Evolutionary conservation across 2,888 invertebrate genomes (phyloP).

Genomic region (Metallyticus violacea): DNA sequence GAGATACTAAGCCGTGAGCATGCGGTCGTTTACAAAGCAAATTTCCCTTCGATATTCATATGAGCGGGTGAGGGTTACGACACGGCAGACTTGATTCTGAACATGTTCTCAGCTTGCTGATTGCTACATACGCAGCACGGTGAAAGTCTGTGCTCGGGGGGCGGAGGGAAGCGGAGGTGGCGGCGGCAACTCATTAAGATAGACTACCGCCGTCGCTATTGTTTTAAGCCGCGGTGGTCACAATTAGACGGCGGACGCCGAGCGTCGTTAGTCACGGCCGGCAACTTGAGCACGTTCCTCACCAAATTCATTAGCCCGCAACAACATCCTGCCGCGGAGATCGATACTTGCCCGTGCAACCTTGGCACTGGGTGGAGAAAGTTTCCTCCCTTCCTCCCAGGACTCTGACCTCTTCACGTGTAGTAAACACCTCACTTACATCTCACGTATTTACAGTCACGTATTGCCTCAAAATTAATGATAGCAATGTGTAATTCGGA

Average conservation of each 20-base stretch:
- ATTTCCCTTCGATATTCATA: neutral
- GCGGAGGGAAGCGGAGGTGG: neutral
- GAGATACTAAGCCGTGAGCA: no score
- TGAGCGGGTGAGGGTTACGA: neutral
- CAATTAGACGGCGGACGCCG: constrained; percentile 21
- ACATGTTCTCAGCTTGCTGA: neutral
- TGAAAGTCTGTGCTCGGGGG: neutral
- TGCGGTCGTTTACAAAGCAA: no score
- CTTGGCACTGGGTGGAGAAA: neutral
- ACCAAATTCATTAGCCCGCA: neutral
- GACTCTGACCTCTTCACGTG: neutral
- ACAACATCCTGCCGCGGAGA: neutral
- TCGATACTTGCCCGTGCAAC: neutral
- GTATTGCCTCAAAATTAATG: no score
- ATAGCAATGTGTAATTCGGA: no score
- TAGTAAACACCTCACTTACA: neutral
- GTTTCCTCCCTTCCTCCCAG: no score
- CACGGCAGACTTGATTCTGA: no score
- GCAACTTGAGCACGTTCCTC: constrained; percentile 26
- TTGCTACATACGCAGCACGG: neutral
- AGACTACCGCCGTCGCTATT: neutral
- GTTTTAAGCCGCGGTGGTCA: constrained; percentile 20
- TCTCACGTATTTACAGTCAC: no score
- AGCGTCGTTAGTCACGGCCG: constrained; percentile 28
- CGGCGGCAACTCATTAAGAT: neutral